These are phyloP conservation scores for Rhabdomys dilectus DNA, from an alignment of 2,113 vertebrate genomes.

Conservation along the genomic window DNA sequence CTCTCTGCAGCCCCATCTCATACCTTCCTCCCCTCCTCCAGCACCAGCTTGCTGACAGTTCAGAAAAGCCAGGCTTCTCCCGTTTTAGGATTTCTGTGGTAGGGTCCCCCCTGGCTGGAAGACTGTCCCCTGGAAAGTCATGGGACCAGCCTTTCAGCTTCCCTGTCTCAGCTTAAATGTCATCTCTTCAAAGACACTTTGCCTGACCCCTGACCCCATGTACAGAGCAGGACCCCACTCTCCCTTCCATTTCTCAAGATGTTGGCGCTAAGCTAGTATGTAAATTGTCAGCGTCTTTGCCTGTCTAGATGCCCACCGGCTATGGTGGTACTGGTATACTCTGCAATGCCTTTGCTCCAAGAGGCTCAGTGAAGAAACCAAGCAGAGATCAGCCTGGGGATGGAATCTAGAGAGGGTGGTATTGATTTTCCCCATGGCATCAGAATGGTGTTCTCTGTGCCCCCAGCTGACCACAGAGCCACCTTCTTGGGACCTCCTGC, in stretches of 20 bases:
- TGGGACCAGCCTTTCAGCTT: not conserved
- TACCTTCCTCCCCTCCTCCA: not conserved
- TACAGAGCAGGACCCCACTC: not conserved
- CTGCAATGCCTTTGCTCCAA: not conserved
- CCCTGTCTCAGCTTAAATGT: not conserved
- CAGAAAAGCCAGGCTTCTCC: not conserved
- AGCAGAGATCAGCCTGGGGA: not conserved
- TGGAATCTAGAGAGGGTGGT: no score
- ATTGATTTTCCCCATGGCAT: not conserved
- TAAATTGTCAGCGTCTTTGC: not conserved
- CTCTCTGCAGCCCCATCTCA: not conserved
- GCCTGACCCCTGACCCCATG: not conserved
- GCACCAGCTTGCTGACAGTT: not conserved
- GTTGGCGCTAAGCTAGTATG: not conserved
- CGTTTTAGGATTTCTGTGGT: not conserved
- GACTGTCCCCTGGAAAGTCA: not conserved
- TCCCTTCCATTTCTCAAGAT: not conserved
- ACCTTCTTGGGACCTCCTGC: not conserved
- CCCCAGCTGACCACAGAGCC: not conserved
- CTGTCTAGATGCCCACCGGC: not conserved
- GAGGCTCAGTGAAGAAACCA: not conserved
- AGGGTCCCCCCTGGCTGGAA: not conserved
- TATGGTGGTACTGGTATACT: not conserved
- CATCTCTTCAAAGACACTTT: not conserved
- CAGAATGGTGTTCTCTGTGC: not conserved